phyloP scores from a whole-genome alignment of 2,888 invertebrate genomes.

The Ophonus ardosiacus region DNA sequence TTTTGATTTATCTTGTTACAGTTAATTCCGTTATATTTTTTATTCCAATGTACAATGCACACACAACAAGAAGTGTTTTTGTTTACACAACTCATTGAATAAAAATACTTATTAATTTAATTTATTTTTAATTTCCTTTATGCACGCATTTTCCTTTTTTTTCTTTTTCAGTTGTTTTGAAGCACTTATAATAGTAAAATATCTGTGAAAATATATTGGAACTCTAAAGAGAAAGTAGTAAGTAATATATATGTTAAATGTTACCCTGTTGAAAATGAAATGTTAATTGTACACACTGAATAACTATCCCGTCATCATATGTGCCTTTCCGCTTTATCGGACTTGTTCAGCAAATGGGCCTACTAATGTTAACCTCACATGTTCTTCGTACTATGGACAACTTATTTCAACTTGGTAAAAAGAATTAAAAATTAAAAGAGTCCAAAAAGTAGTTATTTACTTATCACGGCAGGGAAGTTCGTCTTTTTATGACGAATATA shows the following conservation, averaged over 20 bases:
- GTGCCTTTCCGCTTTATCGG: slow-evolving; percentile 62
- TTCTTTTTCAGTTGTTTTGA: slow-evolving; percentile 9
- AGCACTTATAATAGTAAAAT: background rate
- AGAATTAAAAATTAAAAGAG: background rate
- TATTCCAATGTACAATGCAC: slow-evolving; percentile 49
- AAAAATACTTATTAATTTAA: slow-evolving; percentile 60
- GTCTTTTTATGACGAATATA: too few species aligned
- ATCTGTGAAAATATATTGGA: slow-evolving; percentile 1
- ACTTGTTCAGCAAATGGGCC: slow-evolving; percentile 51
- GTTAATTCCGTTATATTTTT: slow-evolving; percentile 14
- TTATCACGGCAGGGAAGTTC: too few species aligned
- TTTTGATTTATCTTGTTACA: slow-evolving; percentile 35
- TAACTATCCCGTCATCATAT: slow-evolving; percentile 59
- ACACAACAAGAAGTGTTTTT: slow-evolving; percentile 54
- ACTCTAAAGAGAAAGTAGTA: slow-evolving; percentile 34
- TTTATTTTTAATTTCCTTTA: slow-evolving; percentile 50
- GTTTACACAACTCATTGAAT: slow-evolving; percentile 56
- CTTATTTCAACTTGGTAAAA: slow-evolving; percentile 1
- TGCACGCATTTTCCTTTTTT: slow-evolving; percentile 35
- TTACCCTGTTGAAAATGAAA: slow-evolving; percentile 46
- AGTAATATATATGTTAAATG: slow-evolving; percentile 46
- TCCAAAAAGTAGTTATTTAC: too few species aligned
- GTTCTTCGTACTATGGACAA: background rate
- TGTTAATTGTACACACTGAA: slow-evolving; percentile 32
- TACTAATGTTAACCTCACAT: slow-evolving; percentile 28